A percentile compares a stretch with the other conserved stretches of the same genome.
Evolutionary conservation across 2,888 invertebrate genomes (phyloP).

Genomic region (Mesopsocus fuscifrons): DNA sequence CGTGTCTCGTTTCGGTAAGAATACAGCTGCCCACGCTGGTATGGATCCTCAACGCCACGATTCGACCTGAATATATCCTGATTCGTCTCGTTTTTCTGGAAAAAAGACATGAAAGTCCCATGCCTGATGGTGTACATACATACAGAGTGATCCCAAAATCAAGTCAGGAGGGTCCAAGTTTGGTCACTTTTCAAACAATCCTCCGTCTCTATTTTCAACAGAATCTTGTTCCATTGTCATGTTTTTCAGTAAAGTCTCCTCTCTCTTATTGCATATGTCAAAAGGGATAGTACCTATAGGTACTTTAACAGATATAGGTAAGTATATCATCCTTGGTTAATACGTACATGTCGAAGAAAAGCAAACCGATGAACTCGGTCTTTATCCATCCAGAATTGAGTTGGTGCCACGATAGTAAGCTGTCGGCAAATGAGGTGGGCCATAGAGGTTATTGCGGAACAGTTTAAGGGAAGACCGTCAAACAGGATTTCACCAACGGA

Average conservation of each 20-base stretch:
- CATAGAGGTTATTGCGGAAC: background rate
- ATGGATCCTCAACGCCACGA: background rate
- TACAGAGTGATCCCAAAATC: too few relatives aligned
- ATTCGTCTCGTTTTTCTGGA: background rate
- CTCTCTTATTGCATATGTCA: too few relatives aligned
- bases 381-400: background rate
- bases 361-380: constrained; percentile 26
- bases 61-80: background rate
- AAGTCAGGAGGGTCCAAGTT: too few relatives aligned
- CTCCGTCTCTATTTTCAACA: too few relatives aligned
- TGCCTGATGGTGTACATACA: background rate
- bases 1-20: background rate
- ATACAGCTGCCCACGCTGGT: background rate
- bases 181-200: too few relatives aligned
- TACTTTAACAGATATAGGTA: too few relatives aligned
- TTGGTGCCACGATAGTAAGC: background rate
- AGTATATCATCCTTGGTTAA: background rate
- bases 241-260: too few relatives aligned
- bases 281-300: too few relatives aligned
- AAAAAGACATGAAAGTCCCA: background rate
- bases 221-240: too few relatives aligned
- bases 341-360: constrained; percentile 1
- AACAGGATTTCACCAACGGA: constrained; percentile 13
- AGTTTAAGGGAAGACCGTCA: constrained; percentile 10
- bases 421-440: background rate